Evolutionary conservation across 2,888 invertebrate genomes (phyloP).

Genomic region (Helicoverpa assulta): DNA sequence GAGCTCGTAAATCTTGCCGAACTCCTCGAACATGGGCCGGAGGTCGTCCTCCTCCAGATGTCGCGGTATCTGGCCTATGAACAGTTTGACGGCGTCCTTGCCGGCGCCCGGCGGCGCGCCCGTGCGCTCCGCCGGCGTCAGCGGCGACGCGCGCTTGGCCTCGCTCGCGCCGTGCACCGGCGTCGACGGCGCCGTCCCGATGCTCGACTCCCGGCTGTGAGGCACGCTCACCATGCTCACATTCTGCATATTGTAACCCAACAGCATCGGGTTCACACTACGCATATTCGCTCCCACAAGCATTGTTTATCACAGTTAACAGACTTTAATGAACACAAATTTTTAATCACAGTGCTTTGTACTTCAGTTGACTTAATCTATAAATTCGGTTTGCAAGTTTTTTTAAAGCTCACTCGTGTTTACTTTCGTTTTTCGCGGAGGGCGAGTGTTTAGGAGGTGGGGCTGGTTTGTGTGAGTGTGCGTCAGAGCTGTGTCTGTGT

Average conservation of each 20-base stretch:
- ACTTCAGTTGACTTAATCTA: constrained; percentile 83
- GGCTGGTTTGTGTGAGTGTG: constrained; percentile 72
- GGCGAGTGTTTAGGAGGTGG: constrained; percentile 69
- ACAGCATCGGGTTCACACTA: constrained; percentile 81
- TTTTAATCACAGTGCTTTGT: constrained; percentile 84
- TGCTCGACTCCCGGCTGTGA: constrained; percentile 61
- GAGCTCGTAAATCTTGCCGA: constrained; percentile 98
- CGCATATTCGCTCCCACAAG: constrained; percentile 83
- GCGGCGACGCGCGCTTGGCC: constrained; percentile 73
- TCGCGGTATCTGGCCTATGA: constrained; percentile 97
- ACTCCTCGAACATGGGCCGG: constrained; percentile 97
- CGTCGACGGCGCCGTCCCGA: constrained; percentile 85
- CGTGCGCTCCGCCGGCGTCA: constrained; percentile 84
- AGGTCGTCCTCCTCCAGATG: constrained; percentile 96
- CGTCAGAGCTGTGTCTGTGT: constrained; percentile 73
- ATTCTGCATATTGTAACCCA: constrained; percentile 79
- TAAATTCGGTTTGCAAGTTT: constrained; percentile 86
- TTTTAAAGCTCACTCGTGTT: constrained; percentile 85
- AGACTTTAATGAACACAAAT: constrained; percentile 76
- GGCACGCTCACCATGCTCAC: constrained; percentile 67
- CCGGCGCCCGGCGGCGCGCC: constrained; percentile 86
- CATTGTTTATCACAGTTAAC: constrained; percentile 82
- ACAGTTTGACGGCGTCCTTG: constrained; percentile 94
- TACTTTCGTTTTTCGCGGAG: constrained; percentile 80
- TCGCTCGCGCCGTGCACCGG: constrained; percentile 79